These are phyloP conservation scores for Rynchops niger DNA, from an alignment of 2,113 vertebrate genomes.

Conservation along the genomic window DNA sequence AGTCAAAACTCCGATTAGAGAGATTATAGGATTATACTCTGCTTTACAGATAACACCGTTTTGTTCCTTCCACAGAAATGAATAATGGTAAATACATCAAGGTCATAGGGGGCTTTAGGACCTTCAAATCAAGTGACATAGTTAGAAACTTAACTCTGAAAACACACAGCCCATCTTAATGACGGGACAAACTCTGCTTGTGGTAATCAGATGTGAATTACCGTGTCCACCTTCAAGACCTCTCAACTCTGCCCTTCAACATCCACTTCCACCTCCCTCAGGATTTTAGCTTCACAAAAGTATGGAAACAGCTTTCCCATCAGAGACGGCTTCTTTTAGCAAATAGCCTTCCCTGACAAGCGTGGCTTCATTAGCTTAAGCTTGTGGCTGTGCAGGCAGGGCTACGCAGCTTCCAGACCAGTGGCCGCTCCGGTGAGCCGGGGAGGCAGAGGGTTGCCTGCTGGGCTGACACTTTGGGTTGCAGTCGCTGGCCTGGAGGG, in stretches of 20 bases:
- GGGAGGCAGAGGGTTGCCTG: not conserved
- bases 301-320: not conserved
- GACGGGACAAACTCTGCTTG: not conserved
- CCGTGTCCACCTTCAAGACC: not conserved
- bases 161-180: not conserved
- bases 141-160: not conserved
- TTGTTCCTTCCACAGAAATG: not conserved
- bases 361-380: not conserved
- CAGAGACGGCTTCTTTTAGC: not conserved
- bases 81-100: not conserved
- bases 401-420: not conserved
- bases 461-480: not conserved
- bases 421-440: fast-evolving
- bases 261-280: not conserved
- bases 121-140: not conserved
- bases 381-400: not conserved
- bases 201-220: not conserved
- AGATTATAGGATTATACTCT: not conserved
- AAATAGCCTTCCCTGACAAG: not conserved
- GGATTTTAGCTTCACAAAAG: not conserved
- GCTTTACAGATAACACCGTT: not conserved
- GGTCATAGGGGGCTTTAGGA: not conserved
- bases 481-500: fast-evolving
- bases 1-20: not conserved
- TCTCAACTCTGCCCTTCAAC: not conserved